Percentiles rank a stretch among this genome's conserved stretches.
These are phyloP conservation scores for Euplagia quadripunctaria DNA, from an alignment of 2,888 invertebrate species.

Conservation along the genomic window DNA sequence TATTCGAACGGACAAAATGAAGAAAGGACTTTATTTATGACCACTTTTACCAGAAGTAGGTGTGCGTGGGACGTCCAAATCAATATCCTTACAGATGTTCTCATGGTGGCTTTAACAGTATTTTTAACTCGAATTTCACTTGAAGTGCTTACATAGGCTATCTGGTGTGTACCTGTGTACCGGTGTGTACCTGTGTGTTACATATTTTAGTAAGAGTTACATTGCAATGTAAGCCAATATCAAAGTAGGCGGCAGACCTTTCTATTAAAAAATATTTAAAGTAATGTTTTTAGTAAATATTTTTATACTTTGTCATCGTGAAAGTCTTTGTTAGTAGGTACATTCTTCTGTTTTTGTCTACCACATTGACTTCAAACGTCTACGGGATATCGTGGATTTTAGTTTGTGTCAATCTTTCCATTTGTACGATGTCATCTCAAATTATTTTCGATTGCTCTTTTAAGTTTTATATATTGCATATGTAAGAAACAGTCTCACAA, in stretches of 20 bases:
- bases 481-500: no score
- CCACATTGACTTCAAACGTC: no score
- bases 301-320: background rate
- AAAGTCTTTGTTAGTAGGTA: background rate
- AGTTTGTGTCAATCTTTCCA: no score
- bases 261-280: background rate
- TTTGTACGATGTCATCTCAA: no score
- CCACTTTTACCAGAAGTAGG: background rate
- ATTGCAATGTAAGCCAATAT: background rate
- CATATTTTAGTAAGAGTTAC: background rate
- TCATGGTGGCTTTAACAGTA: background rate
- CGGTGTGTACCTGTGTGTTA: no score
- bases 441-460: no score
- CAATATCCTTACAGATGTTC: background rate
- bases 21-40: background rate
- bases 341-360: no score
- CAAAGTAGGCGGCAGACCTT: background rate
- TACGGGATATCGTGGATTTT: no score
- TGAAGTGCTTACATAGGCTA: background rate
- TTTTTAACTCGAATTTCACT: background rate
- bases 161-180: background rate
- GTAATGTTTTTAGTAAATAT: background rate
- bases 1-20: background rate
- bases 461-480: no score
- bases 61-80: background rate